Base-by-base conservation (phyloP, 2,113 vertebrate species). In the Bos indicus region DNA sequence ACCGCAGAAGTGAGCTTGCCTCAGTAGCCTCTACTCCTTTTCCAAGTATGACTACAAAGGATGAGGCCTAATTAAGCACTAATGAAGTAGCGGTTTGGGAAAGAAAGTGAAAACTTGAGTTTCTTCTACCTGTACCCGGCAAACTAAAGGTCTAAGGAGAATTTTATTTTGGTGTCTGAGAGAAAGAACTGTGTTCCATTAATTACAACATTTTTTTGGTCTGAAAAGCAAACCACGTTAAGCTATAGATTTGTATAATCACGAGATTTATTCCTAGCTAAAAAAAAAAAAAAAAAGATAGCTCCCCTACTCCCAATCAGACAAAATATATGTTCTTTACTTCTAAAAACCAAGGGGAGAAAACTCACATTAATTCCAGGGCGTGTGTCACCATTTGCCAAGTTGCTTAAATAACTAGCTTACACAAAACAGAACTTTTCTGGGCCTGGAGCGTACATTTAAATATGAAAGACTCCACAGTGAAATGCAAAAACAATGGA, bases 381-480 rank as follows among this genome's bases (percentile, higher is more conserved):
- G 54, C 21, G n/a, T 48, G 10, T 7, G 21, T 57, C 83, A 54
- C n/a, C 83, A 81, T 25, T 83, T 91, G 92, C 83, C 87, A 93
- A 93, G 46, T 54, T 51, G 67, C 90, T 95, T 88, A 71, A 86
- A 85, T 59, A 52, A n/a, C 54, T 43, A 90, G 64, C 33, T n/a
- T 93, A 62, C 25, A 52, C 80, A 36, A 88, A 56, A 94, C 56
- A 96, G 33, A 21, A 84, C 21, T 74, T 43, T 57, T 67, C 91
- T 60, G 40, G n/a, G 85, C 71, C 59, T 59, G 33, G 30, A 36
- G 43, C 56, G 59, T 62, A 15, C 17, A 91, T 93, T 97, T 97
- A 93, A 93, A 94, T 87, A 60, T 64, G 62, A 94, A 90, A 91
- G 89, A 92, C n/a, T 81, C 26, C 85, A 48, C 81, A 30, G 30